phyloP scores from a whole-genome alignment of 1,140 invertebrate genomes.

The Chelonus insularis region DNA sequence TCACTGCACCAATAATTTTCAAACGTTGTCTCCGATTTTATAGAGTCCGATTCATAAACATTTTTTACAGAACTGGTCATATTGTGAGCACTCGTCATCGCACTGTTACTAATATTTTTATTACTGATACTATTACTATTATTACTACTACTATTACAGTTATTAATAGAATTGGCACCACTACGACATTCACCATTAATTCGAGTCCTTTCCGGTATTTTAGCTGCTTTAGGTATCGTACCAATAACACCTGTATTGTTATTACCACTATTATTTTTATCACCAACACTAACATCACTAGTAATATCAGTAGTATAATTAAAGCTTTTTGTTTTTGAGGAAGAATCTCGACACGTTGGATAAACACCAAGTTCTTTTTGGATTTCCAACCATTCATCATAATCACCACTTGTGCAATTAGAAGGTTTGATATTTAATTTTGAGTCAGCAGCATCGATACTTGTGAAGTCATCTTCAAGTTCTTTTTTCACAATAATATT shows the following conservation, averaged over 20 bases:
- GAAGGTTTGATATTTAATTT: constrained; percentile 47
- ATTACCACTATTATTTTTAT: constrained; percentile 35
- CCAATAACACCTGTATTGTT: constrained; percentile 29
- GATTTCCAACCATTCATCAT: constrained; percentile 72
- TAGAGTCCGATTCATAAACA: constrained; percentile 36
- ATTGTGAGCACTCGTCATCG: constrained; percentile 25
- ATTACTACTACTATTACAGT: constrained; percentile 3
- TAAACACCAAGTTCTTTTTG: constrained; percentile 68
- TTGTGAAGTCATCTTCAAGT: constrained; percentile 50
- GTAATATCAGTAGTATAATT: constrained; percentile 21
- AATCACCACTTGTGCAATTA: constrained; percentile 57
- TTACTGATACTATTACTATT: too few relatives aligned
- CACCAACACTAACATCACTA: constrained; percentile 27
- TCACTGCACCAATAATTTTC: constrained; percentile 32
- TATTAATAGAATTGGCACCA: neutral
- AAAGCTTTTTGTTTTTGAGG: constrained; percentile 47
- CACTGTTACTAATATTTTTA: neutral
- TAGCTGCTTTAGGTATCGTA: constrained; percentile 32
- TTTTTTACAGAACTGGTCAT: constrained; percentile 36
- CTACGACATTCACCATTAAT: constrained; percentile 51
- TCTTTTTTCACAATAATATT: constrained; percentile 55
- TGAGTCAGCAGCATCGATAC: constrained; percentile 45
- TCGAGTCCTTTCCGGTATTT: constrained; percentile 46
- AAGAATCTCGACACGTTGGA: constrained; percentile 39
- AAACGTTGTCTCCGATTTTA: constrained; percentile 30